Percentiles rank a stretch among this genome's conserved stretches.
phyloP scores from a whole-genome alignment of 2,888 invertebrate species.

The Hoplodrina ambigua region DNA sequence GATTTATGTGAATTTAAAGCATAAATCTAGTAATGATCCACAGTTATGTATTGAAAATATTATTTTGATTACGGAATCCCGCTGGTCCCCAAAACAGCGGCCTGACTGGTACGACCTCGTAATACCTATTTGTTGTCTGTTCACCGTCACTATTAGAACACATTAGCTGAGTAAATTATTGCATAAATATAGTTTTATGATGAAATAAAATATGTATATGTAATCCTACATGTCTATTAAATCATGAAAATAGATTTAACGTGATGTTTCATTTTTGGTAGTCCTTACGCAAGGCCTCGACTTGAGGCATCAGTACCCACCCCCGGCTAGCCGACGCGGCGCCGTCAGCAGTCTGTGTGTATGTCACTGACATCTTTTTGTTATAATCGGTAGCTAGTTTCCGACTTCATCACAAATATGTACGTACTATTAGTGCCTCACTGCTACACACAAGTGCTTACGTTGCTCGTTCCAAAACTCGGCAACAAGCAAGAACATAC shows the following conservation, averaged over 20 bases:
- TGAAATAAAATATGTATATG: constrained; percentile 89
- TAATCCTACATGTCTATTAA: constrained; percentile 91
- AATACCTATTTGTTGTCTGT: constrained; percentile 81
- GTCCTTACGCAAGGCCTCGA: background rate
- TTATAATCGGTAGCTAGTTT: too few relatives aligned
- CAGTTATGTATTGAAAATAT: constrained; percentile 5
- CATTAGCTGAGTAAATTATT: constrained; percentile 88
- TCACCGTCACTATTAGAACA: constrained; percentile 88
- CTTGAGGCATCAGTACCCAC: too few relatives aligned
- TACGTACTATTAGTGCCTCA: too few relatives aligned
- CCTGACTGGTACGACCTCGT: constrained; percentile 41
- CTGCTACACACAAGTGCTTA: too few relatives aligned
- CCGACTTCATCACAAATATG: too few relatives aligned
- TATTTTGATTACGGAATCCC: background rate
- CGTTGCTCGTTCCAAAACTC: too few relatives aligned
- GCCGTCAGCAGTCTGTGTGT: too few relatives aligned
- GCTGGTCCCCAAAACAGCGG: constrained; percentile 41
- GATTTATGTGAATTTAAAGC: constrained; percentile 10
- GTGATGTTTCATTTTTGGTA: constrained; percentile 72
- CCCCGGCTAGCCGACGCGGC: too few relatives aligned
- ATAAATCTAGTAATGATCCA: constrained; percentile 12
- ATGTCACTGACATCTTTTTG: too few relatives aligned
- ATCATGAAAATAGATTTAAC: constrained; percentile 88
- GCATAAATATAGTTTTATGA: constrained; percentile 90
- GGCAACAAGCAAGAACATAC: too few relatives aligned